phyloP scores from a whole-genome alignment of 2,797 vertebrate species.

The Alca torda region DNA sequence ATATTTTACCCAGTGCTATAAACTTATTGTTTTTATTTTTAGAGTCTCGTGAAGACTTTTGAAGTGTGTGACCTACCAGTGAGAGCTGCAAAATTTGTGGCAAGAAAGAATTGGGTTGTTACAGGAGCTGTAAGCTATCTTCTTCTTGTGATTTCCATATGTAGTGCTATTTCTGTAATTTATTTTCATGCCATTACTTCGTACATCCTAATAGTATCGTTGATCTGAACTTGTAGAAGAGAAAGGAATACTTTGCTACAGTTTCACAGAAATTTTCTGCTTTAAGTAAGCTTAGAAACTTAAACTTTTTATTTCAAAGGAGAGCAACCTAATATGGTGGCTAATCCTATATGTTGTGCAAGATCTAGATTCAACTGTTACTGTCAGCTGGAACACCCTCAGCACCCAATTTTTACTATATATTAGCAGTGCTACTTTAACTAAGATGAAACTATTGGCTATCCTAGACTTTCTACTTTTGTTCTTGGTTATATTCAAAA shows the following conservation, averaged over 20 bases:
- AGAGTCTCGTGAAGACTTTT: constrained; percentile 98
- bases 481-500: not conserved
- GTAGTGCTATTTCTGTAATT: not conserved
- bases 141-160: not conserved
- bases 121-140: constrained; percentile 90
- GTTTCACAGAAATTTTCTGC: not conserved
- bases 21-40: constrained; percentile 27
- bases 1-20: not conserved
- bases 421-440: not conserved
- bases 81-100: constrained; percentile 96
- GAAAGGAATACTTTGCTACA: not conserved
- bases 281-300: not conserved
- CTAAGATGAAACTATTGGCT: not conserved
- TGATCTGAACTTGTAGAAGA: not conserved
- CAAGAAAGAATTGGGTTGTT: constrained; percentile 98
- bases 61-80: constrained; percentile 97
- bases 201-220: not conserved
- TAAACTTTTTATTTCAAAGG: not conserved
- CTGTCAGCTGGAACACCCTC: not conserved
- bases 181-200: not conserved
- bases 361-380: not conserved
- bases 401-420: not conserved
- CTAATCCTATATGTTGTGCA: not conserved
- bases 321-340: not conserved
- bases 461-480: not conserved